phyloP scores from a whole-genome alignment of 2,888 invertebrate species.

The Amphipyra tragopoginis region DNA sequence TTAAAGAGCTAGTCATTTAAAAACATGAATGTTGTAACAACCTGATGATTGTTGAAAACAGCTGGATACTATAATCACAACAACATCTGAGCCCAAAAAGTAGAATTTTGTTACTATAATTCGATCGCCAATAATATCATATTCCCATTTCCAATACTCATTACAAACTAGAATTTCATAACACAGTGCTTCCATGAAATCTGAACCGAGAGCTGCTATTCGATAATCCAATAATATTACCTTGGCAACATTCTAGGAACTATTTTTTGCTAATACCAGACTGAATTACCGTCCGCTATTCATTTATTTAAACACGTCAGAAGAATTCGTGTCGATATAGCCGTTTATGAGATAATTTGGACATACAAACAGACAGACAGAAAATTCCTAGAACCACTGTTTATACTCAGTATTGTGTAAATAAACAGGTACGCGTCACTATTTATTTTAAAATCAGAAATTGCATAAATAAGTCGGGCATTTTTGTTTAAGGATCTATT shows the following conservation, averaged over 20 bases:
- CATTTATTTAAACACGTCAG: constrained; percentile 11
- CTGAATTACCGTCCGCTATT: constrained; percentile 16
- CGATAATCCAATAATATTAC: background rate
- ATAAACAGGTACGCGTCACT: constrained; percentile 14
- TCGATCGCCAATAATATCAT: background rate
- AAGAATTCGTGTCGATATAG: constrained; percentile 9
- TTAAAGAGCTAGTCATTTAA: too few species aligned
- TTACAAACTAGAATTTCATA: background rate
- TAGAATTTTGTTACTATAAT: background rate
- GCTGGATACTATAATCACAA: too few species aligned
- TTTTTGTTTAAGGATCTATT: constrained; percentile 5
- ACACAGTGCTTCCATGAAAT: background rate
- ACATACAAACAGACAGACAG: constrained; percentile 15
- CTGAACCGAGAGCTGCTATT: background rate
- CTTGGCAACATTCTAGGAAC: constrained; percentile 10
- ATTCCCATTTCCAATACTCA: background rate
- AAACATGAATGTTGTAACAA: too few species aligned
- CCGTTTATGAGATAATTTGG: constrained; percentile 24
- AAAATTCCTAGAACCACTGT: constrained; percentile 31
- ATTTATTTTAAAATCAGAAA: constrained; percentile 34
- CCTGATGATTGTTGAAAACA: too few species aligned
- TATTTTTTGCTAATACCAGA: background rate
- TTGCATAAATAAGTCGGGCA: background rate
- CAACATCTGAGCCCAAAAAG: too few species aligned
- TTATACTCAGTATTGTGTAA: constrained; percentile 29